Evolutionary conservation across 2,113 vertebrate species (phyloP).

Genomic region (Castor canadensis): DNA sequence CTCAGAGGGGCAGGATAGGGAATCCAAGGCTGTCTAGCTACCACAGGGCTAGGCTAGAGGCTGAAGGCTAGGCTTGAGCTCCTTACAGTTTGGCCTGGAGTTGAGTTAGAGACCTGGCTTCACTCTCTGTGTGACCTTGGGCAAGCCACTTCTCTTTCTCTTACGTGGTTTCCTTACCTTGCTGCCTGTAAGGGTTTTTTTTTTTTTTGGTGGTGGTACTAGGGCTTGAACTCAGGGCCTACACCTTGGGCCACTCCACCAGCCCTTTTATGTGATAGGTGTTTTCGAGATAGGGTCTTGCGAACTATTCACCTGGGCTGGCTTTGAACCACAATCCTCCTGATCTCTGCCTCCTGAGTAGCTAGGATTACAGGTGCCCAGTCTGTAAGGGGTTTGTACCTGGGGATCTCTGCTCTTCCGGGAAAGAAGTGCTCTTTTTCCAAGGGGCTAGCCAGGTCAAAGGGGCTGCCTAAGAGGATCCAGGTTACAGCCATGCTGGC

Average conservation of each 20-base stretch:
- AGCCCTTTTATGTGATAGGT: too few species aligned
- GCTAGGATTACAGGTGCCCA: too few species aligned
- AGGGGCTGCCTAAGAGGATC: background rate
- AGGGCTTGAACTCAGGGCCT: too few species aligned
- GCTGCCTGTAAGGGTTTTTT: background rate
- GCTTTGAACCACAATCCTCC: too few species aligned
- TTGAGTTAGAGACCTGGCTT: background rate
- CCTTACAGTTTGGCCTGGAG: background rate
- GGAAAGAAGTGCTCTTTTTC: background rate
- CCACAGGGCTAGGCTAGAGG: background rate
- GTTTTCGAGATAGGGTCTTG: too few species aligned
- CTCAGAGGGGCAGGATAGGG: background rate
- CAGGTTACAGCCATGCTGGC: background rate
- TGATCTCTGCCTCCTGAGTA: too few species aligned
- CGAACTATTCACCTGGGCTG: too few species aligned
- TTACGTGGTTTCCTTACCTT: background rate
- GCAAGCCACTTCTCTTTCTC: background rate
- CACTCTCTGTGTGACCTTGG: background rate
- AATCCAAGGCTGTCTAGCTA: background rate
- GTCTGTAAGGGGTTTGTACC: background rate
- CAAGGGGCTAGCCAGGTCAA: background rate
- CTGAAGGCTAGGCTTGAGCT: background rate
- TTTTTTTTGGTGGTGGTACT: too few species aligned
- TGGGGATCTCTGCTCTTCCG: background rate
- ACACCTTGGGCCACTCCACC: too few species aligned